Conservation (phyloP, 2,888 invertebrate genomes). For the Thecocarcelia acutangulata region DNA sequence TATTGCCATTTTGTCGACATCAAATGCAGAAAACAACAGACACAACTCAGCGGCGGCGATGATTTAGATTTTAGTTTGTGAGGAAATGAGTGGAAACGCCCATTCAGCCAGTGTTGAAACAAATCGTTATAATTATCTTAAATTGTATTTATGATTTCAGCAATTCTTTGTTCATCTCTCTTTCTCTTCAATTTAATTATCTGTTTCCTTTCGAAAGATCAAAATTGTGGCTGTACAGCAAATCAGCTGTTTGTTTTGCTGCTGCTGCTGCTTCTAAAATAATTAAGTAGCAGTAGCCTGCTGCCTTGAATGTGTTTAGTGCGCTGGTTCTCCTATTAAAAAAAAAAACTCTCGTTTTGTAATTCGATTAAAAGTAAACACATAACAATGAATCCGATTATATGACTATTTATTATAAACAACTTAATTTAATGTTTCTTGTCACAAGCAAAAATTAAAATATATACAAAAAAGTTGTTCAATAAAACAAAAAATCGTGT, state of each 20-base stretch:
- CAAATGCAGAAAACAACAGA: slow-evolving; percentile 28
- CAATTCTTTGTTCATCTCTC: slow-evolving; percentile 2
- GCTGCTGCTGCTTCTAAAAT: too few species aligned
- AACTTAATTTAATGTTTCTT: slow-evolving; percentile 15
- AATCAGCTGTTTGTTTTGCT: too few species aligned
- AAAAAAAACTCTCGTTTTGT: too few species aligned
- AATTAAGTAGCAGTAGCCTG: too few species aligned
- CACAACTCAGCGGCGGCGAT: slow-evolving; percentile 14
- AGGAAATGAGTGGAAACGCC: slow-evolving; percentile 58
- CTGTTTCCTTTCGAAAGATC: too few species aligned
- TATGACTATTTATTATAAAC: slow-evolving; percentile 1
- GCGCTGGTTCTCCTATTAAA: too few species aligned
- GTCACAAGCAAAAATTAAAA: background rate
- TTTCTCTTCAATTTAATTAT: too few species aligned
- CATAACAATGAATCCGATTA: too few species aligned
- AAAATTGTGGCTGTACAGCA: too few species aligned
- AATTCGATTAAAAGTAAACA: too few species aligned
- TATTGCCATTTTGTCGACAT: slow-evolving; percentile 64
- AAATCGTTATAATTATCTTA: slow-evolving; percentile 41
- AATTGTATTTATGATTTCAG: slow-evolving; percentile 34
- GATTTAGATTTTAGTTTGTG: slow-evolving; percentile 52
- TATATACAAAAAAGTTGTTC: slow-evolving; percentile 21
- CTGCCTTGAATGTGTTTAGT: too few species aligned
- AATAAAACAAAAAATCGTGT: slow-evolving; percentile 52
- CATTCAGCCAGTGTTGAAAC: slow-evolving; percentile 45